Base-by-base conservation (phyloP, 2,797 vertebrate genomes). In the Rallus crepitans region DNA sequence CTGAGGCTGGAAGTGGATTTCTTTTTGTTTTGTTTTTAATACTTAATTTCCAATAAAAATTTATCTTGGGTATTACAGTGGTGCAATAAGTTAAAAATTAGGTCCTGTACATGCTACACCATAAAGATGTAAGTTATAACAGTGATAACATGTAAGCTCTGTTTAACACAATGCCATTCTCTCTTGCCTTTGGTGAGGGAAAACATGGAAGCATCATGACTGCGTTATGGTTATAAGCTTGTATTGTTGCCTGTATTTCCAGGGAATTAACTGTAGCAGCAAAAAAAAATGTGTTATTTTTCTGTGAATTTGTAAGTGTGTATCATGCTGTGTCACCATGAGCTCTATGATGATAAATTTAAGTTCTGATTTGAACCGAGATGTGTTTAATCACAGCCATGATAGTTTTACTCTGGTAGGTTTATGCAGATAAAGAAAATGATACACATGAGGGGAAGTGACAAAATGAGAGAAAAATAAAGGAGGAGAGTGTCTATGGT, bases 371-470 rank as follows among this genome's bases (percentile, higher is more conserved):
- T 39, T 42, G 18, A 52, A 37, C 19, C 24, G 33, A 15, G 14
- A 6, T 37, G 16, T 56, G 24, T 65, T 82, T 69, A 50, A 33
- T 57, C 12, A 16, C 12, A 55, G 37, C 11, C 8, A 19, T 5
- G 33, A 1, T 12, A 11, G 5, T 11, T 75, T 72, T 37, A 15
- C 6, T 60, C 4, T 3, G 18, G 17, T 23, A 37, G 28, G 14
- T 16, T 83, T 78, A 33, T 30, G 12, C 4, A 56, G 42, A 4
- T 59, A 63, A 57, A 61, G 33, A n/a, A 72, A 63, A 55, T 15
- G 9, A 11, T 5, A 6, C 5, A 0, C 0, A 0, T 19, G 18
- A 69, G 4, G 3, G 9, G n/a, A 53, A 10, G 12, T 33, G 68
- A 31, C 2, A 33, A 55, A 85, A 65, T 4, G 6, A 57, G 89